These are phyloP conservation scores for Microhierax caerulescens DNA, from an alignment of 2,797 vertebrate species.

Conservation along the genomic window DNA sequence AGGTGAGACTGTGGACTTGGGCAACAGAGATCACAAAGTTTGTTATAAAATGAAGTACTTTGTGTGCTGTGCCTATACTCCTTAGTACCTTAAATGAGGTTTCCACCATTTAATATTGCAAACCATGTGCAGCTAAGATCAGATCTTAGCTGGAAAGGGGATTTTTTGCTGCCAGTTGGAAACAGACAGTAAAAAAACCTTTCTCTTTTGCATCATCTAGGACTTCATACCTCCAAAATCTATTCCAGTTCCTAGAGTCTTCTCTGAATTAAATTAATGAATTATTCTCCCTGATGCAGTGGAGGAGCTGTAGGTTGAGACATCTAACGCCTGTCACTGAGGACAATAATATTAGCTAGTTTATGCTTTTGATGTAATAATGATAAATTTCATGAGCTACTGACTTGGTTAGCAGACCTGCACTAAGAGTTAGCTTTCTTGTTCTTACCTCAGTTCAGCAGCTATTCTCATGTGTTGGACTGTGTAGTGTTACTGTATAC, in stretches of 20 bases:
- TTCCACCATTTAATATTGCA: neutral
- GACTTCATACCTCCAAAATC: neutral
- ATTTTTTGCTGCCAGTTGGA: neutral
- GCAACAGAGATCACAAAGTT: neutral
- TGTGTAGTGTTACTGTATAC: neutral
- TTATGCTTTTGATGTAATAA: neutral
- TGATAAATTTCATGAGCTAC: neutral
- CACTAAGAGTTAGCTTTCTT: neutral
- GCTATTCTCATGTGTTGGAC: neutral
- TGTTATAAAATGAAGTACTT: neutral
- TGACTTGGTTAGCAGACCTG: neutral
- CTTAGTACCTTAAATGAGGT: neutral
- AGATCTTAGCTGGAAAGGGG: neutral
- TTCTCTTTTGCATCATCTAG: neutral
- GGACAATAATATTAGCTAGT: neutral
- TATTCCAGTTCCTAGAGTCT: neutral
- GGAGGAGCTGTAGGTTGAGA: neutral
- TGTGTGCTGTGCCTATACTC: neutral
- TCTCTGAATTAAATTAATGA: neutral
- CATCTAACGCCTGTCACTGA: neutral
- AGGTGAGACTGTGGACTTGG: neutral
- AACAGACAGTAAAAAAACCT: neutral
- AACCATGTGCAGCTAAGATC: neutral
- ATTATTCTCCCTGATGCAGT: neutral
- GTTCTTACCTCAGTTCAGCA: neutral